A percentile compares a stretch with the other conserved stretches of the same genome.
Evolutionary conservation across 2,797 vertebrate genomes (phyloP).

Genomic region (Lates japonicus): DNA sequence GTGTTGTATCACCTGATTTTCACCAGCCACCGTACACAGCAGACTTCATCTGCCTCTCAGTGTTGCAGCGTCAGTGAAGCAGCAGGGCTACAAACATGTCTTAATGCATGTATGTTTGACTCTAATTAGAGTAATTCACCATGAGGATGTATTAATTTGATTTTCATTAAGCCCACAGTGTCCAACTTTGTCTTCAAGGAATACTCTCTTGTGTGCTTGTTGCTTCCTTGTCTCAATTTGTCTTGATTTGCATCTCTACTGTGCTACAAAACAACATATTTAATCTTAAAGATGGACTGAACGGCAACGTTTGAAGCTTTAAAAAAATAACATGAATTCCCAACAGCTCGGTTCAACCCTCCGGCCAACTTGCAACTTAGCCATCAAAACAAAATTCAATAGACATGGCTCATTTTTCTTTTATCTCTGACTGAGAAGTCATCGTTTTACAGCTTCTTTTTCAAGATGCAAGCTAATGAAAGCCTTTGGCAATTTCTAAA

Average conservation of each 20-base stretch:
- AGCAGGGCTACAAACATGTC: neutral
- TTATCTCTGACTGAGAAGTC: constrained; percentile 14
- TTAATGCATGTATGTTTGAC: neutral
- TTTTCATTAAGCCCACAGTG: neutral
- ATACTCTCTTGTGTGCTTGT: neutral
- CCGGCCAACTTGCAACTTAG: constrained; percentile 22
- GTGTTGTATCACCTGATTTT: constrained; percentile 30
- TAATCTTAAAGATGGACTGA: neutral
- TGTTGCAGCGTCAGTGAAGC: neutral
- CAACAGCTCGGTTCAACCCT: neutral
- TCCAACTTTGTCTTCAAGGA: neutral
- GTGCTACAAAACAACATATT: neutral
- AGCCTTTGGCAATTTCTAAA: neutral
- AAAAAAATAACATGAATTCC: neutral
- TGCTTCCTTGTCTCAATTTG: neutral
- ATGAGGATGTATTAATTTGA: neutral
- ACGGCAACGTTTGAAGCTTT: neutral
- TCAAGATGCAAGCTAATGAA: constrained; percentile 15
- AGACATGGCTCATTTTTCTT: constrained; percentile 1
- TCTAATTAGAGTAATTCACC: neutral
- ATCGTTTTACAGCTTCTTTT: neutral
- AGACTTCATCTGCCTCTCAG: neutral
- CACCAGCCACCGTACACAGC: neutral
- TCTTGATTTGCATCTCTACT: neutral
- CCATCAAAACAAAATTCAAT: neutral